phyloP scores from a whole-genome alignment of 2,797 vertebrate genomes.

The Eidolon dupreanum region DNA sequence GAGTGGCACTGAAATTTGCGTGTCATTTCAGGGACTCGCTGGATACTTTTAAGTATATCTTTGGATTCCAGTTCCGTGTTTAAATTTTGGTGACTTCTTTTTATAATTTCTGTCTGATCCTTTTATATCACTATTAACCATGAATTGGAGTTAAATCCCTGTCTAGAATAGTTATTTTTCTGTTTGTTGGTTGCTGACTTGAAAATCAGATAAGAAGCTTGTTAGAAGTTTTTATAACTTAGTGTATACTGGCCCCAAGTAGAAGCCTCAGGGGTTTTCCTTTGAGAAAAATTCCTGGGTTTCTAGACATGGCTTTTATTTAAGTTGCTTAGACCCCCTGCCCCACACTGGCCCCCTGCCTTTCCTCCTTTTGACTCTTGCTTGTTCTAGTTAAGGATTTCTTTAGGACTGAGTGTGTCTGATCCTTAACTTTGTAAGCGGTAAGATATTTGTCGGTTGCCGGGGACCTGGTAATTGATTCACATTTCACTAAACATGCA shows the following conservation, averaged over 20 bases:
- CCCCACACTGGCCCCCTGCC: no score
- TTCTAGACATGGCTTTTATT: neutral
- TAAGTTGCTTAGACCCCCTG: neutral
- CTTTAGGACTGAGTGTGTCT: neutral
- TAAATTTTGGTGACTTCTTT: slow-evolving; percentile 23
- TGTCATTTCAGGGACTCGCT: neutral
- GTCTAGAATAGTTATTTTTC: neutral
- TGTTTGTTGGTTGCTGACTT: slow-evolving; percentile 32
- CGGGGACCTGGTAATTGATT: neutral
- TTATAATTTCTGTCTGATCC: slow-evolving; percentile 7
- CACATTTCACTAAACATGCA: neutral
- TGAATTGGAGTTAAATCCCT: neutral
- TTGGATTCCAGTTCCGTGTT: neutral
- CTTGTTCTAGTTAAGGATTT: neutral
- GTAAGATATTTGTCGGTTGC: neutral
- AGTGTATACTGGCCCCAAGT: neutral
- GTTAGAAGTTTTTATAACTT: slow-evolving; percentile 21
- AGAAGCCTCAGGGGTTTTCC: neutral
- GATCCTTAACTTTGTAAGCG: neutral
- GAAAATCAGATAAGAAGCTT: neutral
- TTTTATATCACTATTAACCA: slow-evolving; percentile 20
- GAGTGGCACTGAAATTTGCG: neutral
- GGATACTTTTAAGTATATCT: neutral
- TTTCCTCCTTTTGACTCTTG: neutral
- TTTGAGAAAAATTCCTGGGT: neutral